These are phyloP conservation scores for Phlogophora meticulosa DNA, from an alignment of 2,888 invertebrate species.

Conservation along the genomic window DNA sequence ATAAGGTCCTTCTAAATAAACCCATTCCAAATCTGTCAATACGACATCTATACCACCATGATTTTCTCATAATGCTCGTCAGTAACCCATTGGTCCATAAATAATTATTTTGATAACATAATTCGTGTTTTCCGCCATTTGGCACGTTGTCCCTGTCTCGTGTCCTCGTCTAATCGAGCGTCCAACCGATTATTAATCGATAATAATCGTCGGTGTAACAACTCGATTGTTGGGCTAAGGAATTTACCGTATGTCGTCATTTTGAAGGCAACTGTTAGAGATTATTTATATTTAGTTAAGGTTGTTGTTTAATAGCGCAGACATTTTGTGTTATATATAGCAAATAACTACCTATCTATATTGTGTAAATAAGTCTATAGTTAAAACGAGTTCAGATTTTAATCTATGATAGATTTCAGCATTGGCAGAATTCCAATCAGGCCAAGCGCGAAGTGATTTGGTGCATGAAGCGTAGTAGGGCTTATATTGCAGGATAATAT, in stretches of 20 bases:
- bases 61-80: constrained; percentile 68
- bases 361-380: not conserved
- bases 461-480: not conserved
- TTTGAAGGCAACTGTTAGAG: constrained; percentile 37
- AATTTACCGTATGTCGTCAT: constrained; percentile 59
- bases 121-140: constrained; percentile 79
- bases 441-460: constrained; percentile 18
- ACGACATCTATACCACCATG: constrained; percentile 49
- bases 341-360: not conserved
- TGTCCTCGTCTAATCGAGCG: constrained; percentile 71
- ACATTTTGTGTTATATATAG: not conserved
- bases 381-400: constrained; percentile 10
- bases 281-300: constrained; percentile 11
- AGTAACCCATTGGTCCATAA: constrained; percentile 67
- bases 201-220: constrained; percentile 70
- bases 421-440: constrained; percentile 41
- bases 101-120: constrained; percentile 79
- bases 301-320: constrained; percentile 38
- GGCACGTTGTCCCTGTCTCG: constrained; percentile 65
- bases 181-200: constrained; percentile 74
- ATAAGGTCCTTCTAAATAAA: constrained; percentile 28
- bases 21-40: constrained; percentile 46
- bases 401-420: constrained; percentile 18
- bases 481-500: not conserved
- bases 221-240: constrained; percentile 68